Evolutionary conservation across 2,113 vertebrate species (phyloP).

Genomic region (Platichthys flesus): DNA sequence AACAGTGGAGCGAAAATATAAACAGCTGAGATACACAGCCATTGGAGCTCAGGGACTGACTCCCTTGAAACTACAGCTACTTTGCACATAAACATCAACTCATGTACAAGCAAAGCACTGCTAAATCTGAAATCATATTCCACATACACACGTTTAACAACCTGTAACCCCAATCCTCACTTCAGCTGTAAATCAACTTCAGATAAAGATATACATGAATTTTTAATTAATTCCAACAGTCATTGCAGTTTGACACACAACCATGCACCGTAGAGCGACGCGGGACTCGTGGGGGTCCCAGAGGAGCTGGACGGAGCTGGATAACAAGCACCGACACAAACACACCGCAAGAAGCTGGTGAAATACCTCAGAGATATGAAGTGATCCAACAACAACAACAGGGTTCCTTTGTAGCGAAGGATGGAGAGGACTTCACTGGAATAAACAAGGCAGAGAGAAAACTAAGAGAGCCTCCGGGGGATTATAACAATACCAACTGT

Average conservation of each 20-base stretch:
- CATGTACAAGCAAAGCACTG: not conserved
- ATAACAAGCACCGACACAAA: conserved; percentile 46
- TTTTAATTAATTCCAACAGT: conserved; percentile 20
- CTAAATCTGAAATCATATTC: not conserved
- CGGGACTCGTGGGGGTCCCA: conserved; percentile 16
- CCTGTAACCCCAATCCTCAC: not conserved
- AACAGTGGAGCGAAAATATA: not conserved
- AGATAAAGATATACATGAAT: not conserved
- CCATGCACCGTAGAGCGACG: conserved; percentile 21
- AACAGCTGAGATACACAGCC: conserved; percentile 14
- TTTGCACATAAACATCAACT: conserved; percentile 1
- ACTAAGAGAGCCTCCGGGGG: conserved; percentile 43
- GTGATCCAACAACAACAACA: conserved; percentile 47
- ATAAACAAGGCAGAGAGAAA: conserved; percentile 60
- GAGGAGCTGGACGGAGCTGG: not conserved
- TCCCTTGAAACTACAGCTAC: not conserved
- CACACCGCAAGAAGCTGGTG: conserved; percentile 19
- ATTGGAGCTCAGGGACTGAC: not conserved
- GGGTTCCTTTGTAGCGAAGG: conserved; percentile 38
- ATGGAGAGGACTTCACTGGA: conserved; percentile 53
- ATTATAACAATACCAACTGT: conserved; percentile 47
- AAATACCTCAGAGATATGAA: conserved; percentile 51
- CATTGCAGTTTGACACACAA: conserved; percentile 22
- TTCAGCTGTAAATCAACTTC: conserved; percentile 1
- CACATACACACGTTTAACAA: conserved; percentile 20